Evolutionary conservation across 2,113 vertebrate genomes (phyloP).

Genomic region (Theristicus caerulescens): DNA sequence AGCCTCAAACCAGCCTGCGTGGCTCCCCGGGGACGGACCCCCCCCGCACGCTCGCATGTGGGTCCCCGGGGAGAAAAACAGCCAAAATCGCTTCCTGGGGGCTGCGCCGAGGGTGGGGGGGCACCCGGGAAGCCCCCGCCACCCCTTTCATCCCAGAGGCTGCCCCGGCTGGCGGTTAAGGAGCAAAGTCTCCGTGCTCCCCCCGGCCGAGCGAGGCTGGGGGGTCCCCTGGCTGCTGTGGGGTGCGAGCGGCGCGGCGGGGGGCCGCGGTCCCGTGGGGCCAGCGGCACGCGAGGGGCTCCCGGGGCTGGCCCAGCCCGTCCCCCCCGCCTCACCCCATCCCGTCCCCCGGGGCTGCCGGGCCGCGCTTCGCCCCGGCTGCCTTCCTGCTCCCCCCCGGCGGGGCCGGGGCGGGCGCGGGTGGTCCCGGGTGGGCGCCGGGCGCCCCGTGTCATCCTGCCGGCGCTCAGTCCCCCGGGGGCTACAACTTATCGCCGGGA

Average conservation of each 20-base stretch:
- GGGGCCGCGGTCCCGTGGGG: neutral
- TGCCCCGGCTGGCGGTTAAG: neutral
- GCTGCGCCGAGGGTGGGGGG: neutral
- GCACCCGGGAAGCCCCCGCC: neutral
- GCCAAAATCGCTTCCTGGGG: neutral
- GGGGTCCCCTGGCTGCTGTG: neutral
- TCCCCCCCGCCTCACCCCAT: neutral
- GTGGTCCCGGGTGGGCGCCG: neutral
- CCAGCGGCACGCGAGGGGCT: neutral
- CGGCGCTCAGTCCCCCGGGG: neutral
- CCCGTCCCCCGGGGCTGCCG: neutral
- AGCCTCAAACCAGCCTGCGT: slow-evolving; percentile 20
- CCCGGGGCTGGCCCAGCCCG: neutral
- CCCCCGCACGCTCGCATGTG: neutral
- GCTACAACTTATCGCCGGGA: slow-evolving; percentile 93
- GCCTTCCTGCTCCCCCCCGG: neutral
- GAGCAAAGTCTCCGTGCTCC: neutral
- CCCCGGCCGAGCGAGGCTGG: neutral
- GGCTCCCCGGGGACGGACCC: neutral
- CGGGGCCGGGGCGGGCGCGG: neutral
- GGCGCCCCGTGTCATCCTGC: neutral
- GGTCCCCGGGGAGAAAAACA: neutral
- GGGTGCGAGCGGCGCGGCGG: neutral
- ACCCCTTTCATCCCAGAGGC: neutral
- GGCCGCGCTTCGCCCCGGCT: neutral